A percentile compares a stretch with the other conserved stretches of the same genome.
Evolutionary conservation across 1,140 invertebrate species (phyloP).

Genomic region (Drosophila kikkawai): DNA sequence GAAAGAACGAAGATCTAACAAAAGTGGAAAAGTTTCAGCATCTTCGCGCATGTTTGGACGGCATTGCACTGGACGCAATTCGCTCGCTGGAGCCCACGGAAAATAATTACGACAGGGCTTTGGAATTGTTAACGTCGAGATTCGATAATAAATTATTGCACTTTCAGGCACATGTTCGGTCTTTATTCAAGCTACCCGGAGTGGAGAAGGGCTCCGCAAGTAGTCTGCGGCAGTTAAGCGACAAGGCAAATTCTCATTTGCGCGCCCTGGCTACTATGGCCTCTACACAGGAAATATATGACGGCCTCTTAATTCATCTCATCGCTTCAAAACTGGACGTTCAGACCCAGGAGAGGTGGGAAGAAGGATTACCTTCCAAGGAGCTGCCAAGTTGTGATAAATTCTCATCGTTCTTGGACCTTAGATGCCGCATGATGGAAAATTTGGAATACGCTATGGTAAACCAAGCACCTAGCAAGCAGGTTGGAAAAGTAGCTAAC

Average conservation of each 20-base stretch:
- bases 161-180: constrained; percentile 5
- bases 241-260: constrained; percentile 8
- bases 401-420: background rate
- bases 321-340: too few relatives aligned
- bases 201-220: constrained; percentile 1
- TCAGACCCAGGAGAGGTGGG: background rate
- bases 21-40: too few relatives aligned
- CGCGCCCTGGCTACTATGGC: constrained; percentile 4
- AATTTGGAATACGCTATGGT: background rate
- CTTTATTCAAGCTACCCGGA: background rate
- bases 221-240: background rate
- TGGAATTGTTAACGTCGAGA: background rate
- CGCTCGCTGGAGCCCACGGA: too few relatives aligned
- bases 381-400: background rate
- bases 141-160: background rate
- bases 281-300: background rate
- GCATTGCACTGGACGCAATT: too few relatives aligned
- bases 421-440: constrained; percentile 7
- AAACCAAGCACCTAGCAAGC: background rate
- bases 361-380: background rate
- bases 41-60: too few relatives aligned
- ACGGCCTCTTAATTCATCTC: too few relatives aligned
- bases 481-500: background rate
- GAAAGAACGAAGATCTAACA: too few relatives aligned
- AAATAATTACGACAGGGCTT: too few relatives aligned